Base-by-base conservation (phyloP, 1,140 invertebrate genomes). In the Orius laevigatus region DNA sequence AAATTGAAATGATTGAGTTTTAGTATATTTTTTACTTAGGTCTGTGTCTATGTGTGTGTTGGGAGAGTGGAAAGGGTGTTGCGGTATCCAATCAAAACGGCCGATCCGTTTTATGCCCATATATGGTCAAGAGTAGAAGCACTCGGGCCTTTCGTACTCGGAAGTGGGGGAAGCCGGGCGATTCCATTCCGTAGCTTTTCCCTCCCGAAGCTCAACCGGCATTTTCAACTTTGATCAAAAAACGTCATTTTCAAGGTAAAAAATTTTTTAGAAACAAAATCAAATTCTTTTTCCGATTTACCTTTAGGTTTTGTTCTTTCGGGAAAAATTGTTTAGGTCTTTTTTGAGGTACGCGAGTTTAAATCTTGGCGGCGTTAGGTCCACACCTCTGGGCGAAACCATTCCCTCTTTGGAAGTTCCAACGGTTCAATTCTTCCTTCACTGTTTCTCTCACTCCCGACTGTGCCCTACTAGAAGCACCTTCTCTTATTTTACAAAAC, bases 41-140 rank as follows among this genome's bases (percentile, higher is more conserved):
- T 25, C 25, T 25, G 25, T 25, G 25, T 25, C 25, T 25, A 25
- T 25, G 25, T 25, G 25, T 25, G 25, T 8, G 25, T 25, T 8
- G 25, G 25, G 25, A 25, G 25, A 25, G 25, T 25, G 25, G 25
- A 25, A 25, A 25, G 25, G 25, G 25, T 25, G 25, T 25, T 25
- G 25, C 25, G 25, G 25, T 57, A 57, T 68, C 78, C 78, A 80
- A 80, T 79, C 69, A 63, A 59, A 63, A 58, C 52, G 51, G 66
- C 57, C 62, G 60, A 68, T 71, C 71, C 70, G 70, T 72, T 76
- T 76, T 75, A 76, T 79, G 74, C 72, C 78, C 76, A 78, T 79
- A 79, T 79, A 79, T 77, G 76, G 77, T 72, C 75, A 74, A 19
- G 72, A 70, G 70, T 68, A 66, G 68, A 69, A 66, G 66, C 65